Evolutionary conservation across 2,888 invertebrate species (phyloP), one percentile per base, ranked within the genome.

Genomic region (Rhingia rostrata): DNA sequence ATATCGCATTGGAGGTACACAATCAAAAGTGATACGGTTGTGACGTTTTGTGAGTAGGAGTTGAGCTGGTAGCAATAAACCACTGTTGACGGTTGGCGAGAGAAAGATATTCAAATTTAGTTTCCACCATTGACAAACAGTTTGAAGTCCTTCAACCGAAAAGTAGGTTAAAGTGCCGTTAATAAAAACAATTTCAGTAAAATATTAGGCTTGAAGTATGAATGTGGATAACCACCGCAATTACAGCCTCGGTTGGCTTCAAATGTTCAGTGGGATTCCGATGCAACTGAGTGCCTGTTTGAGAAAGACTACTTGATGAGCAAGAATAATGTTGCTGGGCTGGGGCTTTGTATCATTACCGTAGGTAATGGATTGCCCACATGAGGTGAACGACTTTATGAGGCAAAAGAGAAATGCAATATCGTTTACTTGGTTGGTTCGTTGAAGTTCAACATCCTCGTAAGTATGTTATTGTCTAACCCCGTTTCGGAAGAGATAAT

Each of bases 361-460:
- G 67, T 53, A 75, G 67, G 67, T 75, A 51, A 61, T 53, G 75
- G 43, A 30, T 41, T 30, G 4, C 7, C 1, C 2, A 5, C 7
- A 22, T 22, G 22, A 45, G 60, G 58, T 75, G 35, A 39, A 51
- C 51, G 66, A 66, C 58, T 49, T 47, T 22, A 22, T 22, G 22
- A 22, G 22, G 22, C 22, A 22, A 22, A 22, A 22, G 22, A 22
- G 22, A 22, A 22, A 22, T 22, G 22, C 22, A 22, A 22, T 22
- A 22, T 22, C 22, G 22, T 22, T 22, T 22, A 1, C 22, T 22
- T 22, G 22, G 22, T 22, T 22, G 22, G 22, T 22, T 22, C 22
- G 22, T 22, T 22, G 22, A 22, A 22, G 22, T 22, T 22, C 22
- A 22, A 22, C 22, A 22, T 22, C 22, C 22, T 22, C 22, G 22